These are phyloP conservation scores for Lepidothrix coronata DNA, from an alignment of 2,113 vertebrate species.

Conservation along the genomic window DNA sequence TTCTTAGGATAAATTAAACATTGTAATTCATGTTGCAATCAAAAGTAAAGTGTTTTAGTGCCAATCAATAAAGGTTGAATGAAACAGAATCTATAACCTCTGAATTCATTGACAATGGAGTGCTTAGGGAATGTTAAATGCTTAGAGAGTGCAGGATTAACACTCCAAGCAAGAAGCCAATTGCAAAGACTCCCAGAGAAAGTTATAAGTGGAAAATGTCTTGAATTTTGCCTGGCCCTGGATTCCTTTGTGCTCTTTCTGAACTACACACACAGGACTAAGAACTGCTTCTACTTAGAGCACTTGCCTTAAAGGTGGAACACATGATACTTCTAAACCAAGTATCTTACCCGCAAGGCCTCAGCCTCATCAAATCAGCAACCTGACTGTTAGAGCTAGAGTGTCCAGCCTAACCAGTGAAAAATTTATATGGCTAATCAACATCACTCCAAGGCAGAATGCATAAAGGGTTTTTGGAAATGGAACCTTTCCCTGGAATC, in stretches of 20 bases:
- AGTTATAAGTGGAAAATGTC: not conserved
- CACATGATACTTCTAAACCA: not conserved
- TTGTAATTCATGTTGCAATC: conserved; percentile 12
- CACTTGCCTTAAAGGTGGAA: not conserved
- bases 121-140: conserved; percentile 7
- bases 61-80: conserved; percentile 9
- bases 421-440: not conserved
- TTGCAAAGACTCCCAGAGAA: not conserved
- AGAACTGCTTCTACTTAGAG: not conserved
- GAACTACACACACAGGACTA: fast-evolving
- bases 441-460: not conserved
- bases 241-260: not conserved
- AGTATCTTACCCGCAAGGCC: not conserved
- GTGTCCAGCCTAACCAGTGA: not conserved
- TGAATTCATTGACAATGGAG: not conserved
- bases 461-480: not conserved
- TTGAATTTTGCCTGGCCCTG: not conserved
- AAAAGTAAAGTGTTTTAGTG: conserved; percentile 29
- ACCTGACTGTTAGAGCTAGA: not conserved
- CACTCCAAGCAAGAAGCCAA: not conserved
- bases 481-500: not conserved
- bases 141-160: not conserved
- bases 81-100: not conserved
- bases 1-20: not conserved
- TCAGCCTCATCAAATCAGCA: not conserved